phyloP scores from a whole-genome alignment of 2,888 invertebrate species.

The Sepioteuthis lessoniana region DNA sequence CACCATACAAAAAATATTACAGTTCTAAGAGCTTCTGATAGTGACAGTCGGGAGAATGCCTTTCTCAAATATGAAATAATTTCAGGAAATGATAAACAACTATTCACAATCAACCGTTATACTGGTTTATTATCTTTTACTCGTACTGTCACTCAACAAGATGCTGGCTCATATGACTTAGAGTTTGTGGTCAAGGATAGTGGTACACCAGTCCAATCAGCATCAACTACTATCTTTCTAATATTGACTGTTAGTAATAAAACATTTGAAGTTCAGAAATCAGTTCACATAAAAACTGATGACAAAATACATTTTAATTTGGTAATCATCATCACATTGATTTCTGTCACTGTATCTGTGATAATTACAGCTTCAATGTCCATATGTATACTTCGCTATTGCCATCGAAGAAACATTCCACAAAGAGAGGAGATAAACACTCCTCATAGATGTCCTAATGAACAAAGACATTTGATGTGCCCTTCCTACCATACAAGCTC shows the following conservation, averaged over 20 bases:
- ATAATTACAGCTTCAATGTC: constrained; percentile 9
- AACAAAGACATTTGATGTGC: constrained; percentile 33
- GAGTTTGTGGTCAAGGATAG: constrained; percentile 33
- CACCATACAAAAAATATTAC: neutral
- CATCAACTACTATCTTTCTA: neutral
- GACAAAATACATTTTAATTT: neutral
- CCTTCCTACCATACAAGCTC: constrained; percentile 8
- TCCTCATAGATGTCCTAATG: neutral
- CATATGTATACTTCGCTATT: neutral
- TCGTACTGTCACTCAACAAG: neutral
- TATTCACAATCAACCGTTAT: neutral
- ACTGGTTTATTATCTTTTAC: neutral
- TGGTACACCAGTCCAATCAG: neutral
- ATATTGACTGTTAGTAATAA: neutral
- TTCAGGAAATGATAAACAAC: neutral
- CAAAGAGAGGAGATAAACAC: neutral
- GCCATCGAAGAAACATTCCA: neutral
- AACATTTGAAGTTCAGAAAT: neutral
- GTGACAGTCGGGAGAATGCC: neutral
- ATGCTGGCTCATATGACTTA: neutral
- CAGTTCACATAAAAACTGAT: neutral
- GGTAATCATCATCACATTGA: neutral
- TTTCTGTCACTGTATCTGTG: neutral
- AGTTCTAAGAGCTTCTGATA: neutral
- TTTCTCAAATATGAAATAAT: constrained; percentile 1